Percentiles rank a stretch among this genome's conserved stretches.
Evolutionary conservation across 2,888 invertebrate genomes (phyloP).

Genomic region (Abrostola tripartita): DNA sequence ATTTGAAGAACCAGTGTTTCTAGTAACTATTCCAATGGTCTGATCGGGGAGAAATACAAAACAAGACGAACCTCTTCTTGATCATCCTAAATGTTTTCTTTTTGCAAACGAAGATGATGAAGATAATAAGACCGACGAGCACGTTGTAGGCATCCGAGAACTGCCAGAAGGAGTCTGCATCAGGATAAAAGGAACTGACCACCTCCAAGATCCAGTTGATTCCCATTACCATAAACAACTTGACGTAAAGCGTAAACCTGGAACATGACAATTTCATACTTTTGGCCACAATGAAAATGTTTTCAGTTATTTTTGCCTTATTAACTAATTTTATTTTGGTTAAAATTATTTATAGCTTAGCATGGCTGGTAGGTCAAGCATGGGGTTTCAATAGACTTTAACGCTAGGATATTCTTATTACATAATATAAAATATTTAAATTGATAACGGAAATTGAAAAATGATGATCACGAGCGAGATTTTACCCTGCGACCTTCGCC

Average conservation of each 20-base stretch:
- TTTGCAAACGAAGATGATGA: slow-evolving; percentile 92
- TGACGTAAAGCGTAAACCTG: slow-evolving; percentile 91
- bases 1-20: too few relatives aligned
- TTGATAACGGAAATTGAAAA: too few relatives aligned
- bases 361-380: too few relatives aligned
- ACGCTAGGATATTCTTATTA: too few relatives aligned
- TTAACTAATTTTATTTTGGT: neutral
- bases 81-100: slow-evolving; percentile 89
- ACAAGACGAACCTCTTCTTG: slow-evolving; percentile 85
- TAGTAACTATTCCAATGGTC: neutral
- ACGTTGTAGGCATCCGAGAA: slow-evolving; percentile 91
- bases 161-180: slow-evolving; percentile 87
- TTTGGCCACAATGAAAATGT: slow-evolving; percentile 42
- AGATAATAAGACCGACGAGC: slow-evolving; percentile 91
- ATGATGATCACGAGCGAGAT: too few relatives aligned
- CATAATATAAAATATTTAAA: too few relatives aligned
- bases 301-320: slow-evolving; percentile 11
- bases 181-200: slow-evolving; percentile 88
- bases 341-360: neutral
- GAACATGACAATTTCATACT: slow-evolving; percentile 53
- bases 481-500: too few relatives aligned
- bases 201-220: slow-evolving; percentile 93
- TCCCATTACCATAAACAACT: slow-evolving; percentile 92
- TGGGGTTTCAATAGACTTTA: too few relatives aligned
- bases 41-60: slow-evolving; percentile 18